These are phyloP conservation scores for Microcebus jonahi DNA, from an alignment of 2,113 vertebrate genomes.

Conservation along the genomic window DNA sequence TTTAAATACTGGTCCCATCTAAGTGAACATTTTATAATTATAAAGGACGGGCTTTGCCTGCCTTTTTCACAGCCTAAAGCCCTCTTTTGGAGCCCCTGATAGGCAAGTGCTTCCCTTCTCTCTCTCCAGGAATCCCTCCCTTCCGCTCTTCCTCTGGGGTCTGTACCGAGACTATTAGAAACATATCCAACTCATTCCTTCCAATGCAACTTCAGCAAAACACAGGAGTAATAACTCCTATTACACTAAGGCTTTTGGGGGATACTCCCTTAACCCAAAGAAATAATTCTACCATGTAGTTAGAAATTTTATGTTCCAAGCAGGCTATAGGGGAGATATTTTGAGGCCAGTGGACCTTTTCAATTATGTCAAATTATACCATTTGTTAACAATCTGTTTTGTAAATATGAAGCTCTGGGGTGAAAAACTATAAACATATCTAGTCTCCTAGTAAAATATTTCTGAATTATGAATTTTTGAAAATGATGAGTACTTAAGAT, in stretches of 20 bases:
- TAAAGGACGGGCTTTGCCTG: background rate
- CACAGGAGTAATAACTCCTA: background rate
- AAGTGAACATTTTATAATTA: background rate
- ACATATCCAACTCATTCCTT: background rate
- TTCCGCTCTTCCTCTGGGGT: background rate
- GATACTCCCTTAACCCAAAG: constrained; percentile 22
- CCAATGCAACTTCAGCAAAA: constrained; percentile 9
- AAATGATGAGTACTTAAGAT: constrained; percentile 44
- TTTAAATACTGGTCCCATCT: constrained; percentile 9
- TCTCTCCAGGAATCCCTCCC: background rate
- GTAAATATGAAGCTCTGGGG: background rate
- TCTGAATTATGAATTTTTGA: constrained; percentile 49
- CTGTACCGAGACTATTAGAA: background rate
- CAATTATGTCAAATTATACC: background rate
- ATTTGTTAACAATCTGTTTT: constrained; percentile 37
- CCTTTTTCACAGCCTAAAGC: background rate
- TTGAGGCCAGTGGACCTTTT: background rate
- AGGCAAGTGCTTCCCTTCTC: background rate
- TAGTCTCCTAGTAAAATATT: constrained; percentile 27
- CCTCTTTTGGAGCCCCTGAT: background rate
- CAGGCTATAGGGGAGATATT: background rate
- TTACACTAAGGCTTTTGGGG: background rate
- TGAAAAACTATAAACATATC: background rate
- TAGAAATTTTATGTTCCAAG: constrained; percentile 28
- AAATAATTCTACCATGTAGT: background rate